These are phyloP conservation scores for Linnaemya tessellans DNA, from an alignment of 2,888 invertebrate genomes.

Conservation along the genomic window DNA sequence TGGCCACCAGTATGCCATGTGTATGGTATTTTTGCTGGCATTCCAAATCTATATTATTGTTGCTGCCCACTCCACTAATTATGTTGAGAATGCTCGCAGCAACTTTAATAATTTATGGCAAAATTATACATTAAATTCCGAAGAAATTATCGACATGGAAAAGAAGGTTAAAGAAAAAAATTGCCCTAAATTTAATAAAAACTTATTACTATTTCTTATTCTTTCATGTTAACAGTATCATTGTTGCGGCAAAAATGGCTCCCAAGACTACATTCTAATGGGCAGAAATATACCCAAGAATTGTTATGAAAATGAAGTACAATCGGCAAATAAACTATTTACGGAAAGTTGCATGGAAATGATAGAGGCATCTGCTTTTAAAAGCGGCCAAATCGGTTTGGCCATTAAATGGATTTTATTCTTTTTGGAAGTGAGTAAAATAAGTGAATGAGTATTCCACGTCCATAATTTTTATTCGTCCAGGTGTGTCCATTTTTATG, in stretches of 20 bases:
- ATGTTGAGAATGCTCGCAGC: conserved; percentile 76
- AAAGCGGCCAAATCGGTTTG: conserved; percentile 77
- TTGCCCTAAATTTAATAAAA: background rate
- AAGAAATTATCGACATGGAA: conserved; percentile 75
- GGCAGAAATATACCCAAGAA: conserved; percentile 76
- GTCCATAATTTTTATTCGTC: no score
- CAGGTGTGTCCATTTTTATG: no score
- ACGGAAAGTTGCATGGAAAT: conserved; percentile 75
- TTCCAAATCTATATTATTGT: conserved; percentile 85
- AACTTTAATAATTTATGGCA: conserved; percentile 77
- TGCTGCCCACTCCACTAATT: conserved; percentile 79
- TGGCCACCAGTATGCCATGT: conserved; percentile 87
- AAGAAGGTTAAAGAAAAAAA: conserved; percentile 74
- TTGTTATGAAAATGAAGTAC: conserved; percentile 75
- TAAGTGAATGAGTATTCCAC: background rate
- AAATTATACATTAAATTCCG: conserved; percentile 73
- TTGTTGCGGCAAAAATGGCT: conserved; percentile 80
- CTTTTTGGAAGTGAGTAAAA: conserved; percentile 77
- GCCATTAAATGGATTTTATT: conserved; percentile 79
- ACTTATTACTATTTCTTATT: background rate
- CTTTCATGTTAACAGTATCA: conserved; percentile 74
- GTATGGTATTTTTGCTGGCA: conserved; percentile 88
- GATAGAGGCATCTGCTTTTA: conserved; percentile 76
- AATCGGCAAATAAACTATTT: conserved; percentile 73
- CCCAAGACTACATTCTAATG: conserved; percentile 77